phyloP scores from a whole-genome alignment of 1,140 invertebrate species.

The Plodia interpunctella region DNA sequence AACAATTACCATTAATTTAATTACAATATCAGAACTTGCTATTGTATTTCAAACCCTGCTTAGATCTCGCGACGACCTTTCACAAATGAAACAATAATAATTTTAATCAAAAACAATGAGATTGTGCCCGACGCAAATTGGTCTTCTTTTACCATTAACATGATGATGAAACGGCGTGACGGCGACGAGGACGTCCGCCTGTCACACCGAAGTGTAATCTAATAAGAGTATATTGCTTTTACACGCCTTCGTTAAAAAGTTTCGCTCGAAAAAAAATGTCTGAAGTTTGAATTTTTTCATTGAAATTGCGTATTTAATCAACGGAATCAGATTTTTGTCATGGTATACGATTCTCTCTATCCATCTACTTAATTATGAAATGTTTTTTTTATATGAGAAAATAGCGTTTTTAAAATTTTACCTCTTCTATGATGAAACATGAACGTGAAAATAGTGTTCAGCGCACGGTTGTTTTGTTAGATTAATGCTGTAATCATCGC shows the following conservation, averaged over 20 bases:
- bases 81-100: conserved; percentile 47
- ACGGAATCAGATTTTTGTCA: too few species aligned
- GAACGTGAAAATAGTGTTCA: too few species aligned
- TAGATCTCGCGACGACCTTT: neutral
- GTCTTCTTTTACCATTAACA: conserved; percentile 57
- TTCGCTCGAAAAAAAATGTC: conserved; percentile 15
- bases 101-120: conserved; percentile 71
- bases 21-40: too few species aligned
- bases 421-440: too few species aligned
- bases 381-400: too few species aligned
- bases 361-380: too few species aligned
- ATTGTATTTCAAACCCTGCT: neutral
- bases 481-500: too few species aligned
- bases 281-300: neutral
- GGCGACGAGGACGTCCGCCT: conserved; percentile 19
- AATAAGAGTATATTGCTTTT: neutral
- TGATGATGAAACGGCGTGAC: conserved; percentile 50
- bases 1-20: too few species aligned
- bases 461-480: too few species aligned
- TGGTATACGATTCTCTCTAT: too few species aligned
- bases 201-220: conserved; percentile 27
- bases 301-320: neutral
- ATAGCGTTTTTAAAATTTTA: too few species aligned
- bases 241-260: conserved; percentile 16
- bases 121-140: conserved; percentile 58